These are phyloP conservation scores for Thaumatotibia leucotreta DNA, from an alignment of 1,140 invertebrate species.

Conservation along the genomic window DNA sequence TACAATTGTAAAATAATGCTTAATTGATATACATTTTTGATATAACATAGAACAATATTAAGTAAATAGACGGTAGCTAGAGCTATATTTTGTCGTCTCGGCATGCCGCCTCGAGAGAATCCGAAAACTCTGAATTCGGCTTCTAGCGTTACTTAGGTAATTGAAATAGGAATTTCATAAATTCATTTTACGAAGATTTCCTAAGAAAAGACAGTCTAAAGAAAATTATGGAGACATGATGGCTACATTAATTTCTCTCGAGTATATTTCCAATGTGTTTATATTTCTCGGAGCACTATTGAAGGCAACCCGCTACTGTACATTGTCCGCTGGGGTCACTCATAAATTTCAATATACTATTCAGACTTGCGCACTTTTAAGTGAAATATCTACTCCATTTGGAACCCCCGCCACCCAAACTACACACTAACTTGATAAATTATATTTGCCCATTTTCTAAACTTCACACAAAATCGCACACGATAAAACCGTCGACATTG, in stretches of 20 bases:
- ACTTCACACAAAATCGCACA: not conserved
- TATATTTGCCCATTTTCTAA: slow-evolving; percentile 28
- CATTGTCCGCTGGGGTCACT: slow-evolving; percentile 44
- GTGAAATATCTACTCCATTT: slow-evolving; percentile 55
- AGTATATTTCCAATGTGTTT: slow-evolving; percentile 34
- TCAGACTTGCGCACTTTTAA: slow-evolving; percentile 46
- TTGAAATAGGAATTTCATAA: not conserved
- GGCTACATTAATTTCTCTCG: not conserved
- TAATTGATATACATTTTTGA: too few relatives aligned
- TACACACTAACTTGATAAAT: slow-evolving; percentile 48
- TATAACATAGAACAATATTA: too few relatives aligned
- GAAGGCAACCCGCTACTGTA: slow-evolving; percentile 34
- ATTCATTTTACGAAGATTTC: not conserved
- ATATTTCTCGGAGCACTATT: slow-evolving; percentile 35
- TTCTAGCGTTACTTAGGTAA: not conserved
- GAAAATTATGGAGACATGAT: not conserved
- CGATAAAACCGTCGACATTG: not conserved
- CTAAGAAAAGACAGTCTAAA: not conserved
- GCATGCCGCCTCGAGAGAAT: too few relatives aligned
- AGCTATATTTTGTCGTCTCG: too few relatives aligned
- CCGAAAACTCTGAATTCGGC: not conserved
- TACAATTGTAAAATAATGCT: too few relatives aligned
- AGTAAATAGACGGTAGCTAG: too few relatives aligned
- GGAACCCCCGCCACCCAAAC: slow-evolving; percentile 45
- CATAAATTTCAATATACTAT: slow-evolving; percentile 57